Conservation (phyloP, 2,888 invertebrate species). For the Watsonalla binaria region DNA sequence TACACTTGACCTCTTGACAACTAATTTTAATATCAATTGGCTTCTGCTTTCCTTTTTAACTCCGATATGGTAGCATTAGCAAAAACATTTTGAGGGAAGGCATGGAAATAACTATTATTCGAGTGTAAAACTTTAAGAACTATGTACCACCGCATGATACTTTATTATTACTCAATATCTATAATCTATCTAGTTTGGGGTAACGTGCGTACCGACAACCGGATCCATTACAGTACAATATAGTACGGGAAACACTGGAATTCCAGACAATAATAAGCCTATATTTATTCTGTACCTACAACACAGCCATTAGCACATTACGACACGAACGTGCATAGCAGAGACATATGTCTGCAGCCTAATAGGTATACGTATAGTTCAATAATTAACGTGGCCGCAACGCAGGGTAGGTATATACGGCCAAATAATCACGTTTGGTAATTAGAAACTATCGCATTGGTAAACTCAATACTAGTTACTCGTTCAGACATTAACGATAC, state of each 20-base stretch:
- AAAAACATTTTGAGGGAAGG: too few species aligned
- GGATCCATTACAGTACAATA: conserved; percentile 9
- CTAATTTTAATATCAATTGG: too few species aligned
- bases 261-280: conserved; percentile 19
- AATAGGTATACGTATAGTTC: conserved; percentile 27
- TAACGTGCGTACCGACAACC: not conserved
- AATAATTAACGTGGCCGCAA: conserved; percentile 39
- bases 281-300: conserved; percentile 23
- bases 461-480: conserved; percentile 27
- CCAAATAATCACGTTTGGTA: conserved; percentile 33
- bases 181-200: too few species aligned
- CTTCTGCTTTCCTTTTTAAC: too few species aligned
- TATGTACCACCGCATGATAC: too few species aligned
- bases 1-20: too few species aligned
- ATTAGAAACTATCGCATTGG: conserved; percentile 32
- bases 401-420: conserved; percentile 19
- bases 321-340: conserved; percentile 7
- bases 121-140: too few species aligned
- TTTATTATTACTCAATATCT: too few species aligned
- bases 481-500: conserved; percentile 2
- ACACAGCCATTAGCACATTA: conserved; percentile 30
- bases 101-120: too few species aligned
- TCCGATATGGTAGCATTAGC: too few species aligned
- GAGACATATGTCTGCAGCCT: not conserved
- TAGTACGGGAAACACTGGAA: conserved; percentile 6